Evolutionary conservation across 1,140 invertebrate species (phyloP), one percentile per base, ranked within the genome.

Genomic region (Tetranychus cinnabarinus): DNA sequence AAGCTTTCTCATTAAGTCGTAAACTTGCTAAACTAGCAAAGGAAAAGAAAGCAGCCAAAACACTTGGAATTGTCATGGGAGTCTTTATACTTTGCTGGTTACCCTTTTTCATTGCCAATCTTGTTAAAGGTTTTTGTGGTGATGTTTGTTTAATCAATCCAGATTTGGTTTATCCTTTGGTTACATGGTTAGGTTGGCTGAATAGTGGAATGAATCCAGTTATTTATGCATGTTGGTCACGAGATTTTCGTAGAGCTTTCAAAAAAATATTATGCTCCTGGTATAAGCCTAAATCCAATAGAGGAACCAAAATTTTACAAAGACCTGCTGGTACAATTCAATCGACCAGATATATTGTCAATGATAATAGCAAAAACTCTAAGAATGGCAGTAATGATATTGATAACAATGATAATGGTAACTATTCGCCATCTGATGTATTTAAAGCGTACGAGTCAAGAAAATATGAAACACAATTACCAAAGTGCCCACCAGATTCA

Each of bases 101-200:
- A 64, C 95, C 95, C 45, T 98, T 99, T 74, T 99, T 99, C 73
- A 86, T 96, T 54, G 85, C 96, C 60, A 97, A 97, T 72, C 77
- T 91, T 62, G 72, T 93, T 66, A 86, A 86, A 8, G 91, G 89
- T 1, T 83, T 95, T 68, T 95, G 90, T 52, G 55, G 34, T 48
- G 31, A 37, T 48, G 55, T 36, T 33, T 92, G 88, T 71, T 85
- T 90, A 62, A 80, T 81, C 70, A 82, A 92, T 62, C 86, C 88
- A 67, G 84, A 92, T 68, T 80, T 91, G 50, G 83, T 96, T 3
- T 87, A 87, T 62, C 86, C 87, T 13, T 81, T 96, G 36, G 87
- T 97, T 46, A 96, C 90, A 45, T 98, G 95, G 95, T 80, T 97
- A 3, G 95, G 95, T 55, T 98, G 96, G 87, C 87, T 97, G 68